Evolutionary conservation across 2,797 vertebrate genomes (phyloP), one percentile per base, ranked within the genome.

Genomic region (Ctenopoma multispine): DNA sequence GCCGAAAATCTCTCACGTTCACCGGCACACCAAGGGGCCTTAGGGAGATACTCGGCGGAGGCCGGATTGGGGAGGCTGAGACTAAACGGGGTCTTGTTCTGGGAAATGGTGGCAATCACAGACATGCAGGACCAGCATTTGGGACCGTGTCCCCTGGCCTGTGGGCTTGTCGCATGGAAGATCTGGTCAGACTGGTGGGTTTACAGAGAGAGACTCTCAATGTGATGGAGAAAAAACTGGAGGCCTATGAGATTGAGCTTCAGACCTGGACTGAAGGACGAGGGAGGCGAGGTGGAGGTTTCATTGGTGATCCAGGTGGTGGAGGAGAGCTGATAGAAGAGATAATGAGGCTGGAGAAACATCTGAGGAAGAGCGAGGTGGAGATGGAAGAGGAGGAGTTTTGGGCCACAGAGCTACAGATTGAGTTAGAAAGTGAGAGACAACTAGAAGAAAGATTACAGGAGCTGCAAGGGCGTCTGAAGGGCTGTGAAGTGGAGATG

Each of bases 361-460:
- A 96, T 84, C 94, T 98, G 90, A 96, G 96, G 85, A 95, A 96
- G 79, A 98, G 96, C 0, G 95, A 97, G 54, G 96, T 97, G 36
- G 98, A 99, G 92, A 98, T 99, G 6, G 97, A 98, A 80, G 98
- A 99, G 80, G 97, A 99, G 73, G 98, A 99, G 81, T 99, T 99
- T 87, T 99, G 98, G 98, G 96, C 97, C 75, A 98, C 97, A 0
- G 98, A 99, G 87, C 92, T 99, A 40, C 96, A 99, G 92, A 99
- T 99, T 0, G 98, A 99, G 66, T 90, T 96, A 13, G 98, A 99
- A 72, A 99, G 97, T 0, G 98, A 99, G 65, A 95, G 97, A 48
- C 97, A 99, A 89, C 93, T 99, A 84, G 96, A 96, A 84, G 97
- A 99, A 20, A 93, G 97, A 80, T 94, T 99, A 48, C 95, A 96